phyloP scores from a whole-genome alignment of 2,113 vertebrate species.

The Pardalotus punctatus region DNA sequence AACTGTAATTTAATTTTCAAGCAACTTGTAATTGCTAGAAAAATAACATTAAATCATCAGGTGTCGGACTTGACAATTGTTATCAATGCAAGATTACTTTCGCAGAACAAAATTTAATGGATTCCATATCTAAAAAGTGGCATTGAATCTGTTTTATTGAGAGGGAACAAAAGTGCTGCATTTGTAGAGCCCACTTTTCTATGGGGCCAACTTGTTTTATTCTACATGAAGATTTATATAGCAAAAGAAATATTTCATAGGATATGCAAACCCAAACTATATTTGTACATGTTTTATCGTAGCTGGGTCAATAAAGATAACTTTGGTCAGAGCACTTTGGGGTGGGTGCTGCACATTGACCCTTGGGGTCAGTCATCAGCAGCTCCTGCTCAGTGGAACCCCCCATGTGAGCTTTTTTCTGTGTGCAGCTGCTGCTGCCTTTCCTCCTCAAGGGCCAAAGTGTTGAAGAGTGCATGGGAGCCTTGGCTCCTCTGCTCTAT shows the following conservation, averaged over 20 bases:
- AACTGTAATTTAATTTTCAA: conserved; percentile 33
- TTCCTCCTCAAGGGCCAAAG: neutral
- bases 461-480: neutral
- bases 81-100: neutral
- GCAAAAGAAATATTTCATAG: neutral
- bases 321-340: neutral
- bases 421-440: neutral
- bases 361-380: neutral
- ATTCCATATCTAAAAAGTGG: neutral
- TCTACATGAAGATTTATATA: neutral
- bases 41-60: neutral
- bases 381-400: neutral
- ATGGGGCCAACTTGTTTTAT: neutral
- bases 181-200: neutral
- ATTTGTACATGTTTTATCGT: neutral
- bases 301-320: neutral
- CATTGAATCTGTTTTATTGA: neutral
- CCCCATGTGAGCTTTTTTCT: neutral
- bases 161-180: neutral
- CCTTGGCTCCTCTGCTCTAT: neutral
- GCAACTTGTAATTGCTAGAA: conserved; percentile 13
- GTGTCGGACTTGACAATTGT: neutral
- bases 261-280: neutral
- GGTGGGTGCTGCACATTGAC: neutral
- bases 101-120: neutral